A percentile compares a stretch with the other conserved stretches of the same genome.
Evolutionary conservation across 2,113 vertebrate genomes (phyloP).

Genomic region (Ancistrus triradiatus): DNA sequence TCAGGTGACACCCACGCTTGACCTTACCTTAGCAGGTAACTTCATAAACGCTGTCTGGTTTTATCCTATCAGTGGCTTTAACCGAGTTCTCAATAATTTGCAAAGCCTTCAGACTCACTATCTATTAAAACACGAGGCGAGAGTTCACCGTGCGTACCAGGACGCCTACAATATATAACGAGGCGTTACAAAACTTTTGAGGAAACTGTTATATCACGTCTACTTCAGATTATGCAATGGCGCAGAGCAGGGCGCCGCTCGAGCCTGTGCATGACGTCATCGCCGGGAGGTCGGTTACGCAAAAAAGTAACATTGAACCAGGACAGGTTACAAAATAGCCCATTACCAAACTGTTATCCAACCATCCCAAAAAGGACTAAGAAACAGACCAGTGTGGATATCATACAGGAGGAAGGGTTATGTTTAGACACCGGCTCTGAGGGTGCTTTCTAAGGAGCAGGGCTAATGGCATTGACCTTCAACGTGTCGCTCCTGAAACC

Average conservation of each 20-base stretch:
- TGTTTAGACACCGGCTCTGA: background rate
- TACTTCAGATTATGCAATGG: constrained; percentile 35
- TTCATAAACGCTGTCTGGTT: no score
- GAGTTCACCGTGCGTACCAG: no score
- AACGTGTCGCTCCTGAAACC: constrained; percentile 7
- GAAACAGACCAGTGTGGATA: background rate
- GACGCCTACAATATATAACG: background rate
- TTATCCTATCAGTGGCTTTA: no score
- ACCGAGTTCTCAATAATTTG: no score
- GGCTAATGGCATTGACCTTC: constrained; percentile 41
- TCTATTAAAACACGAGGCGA: no score
- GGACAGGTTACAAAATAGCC: background rate
- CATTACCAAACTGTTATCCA: background rate
- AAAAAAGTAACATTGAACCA: constrained; percentile 29
- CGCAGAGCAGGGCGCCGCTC: constrained; percentile 8
- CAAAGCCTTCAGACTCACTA: no score
- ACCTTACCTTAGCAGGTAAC: no score
- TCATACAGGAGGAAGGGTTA: background rate
- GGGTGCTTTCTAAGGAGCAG: background rate
- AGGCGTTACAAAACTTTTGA: background rate
- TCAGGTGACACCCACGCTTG: no score
- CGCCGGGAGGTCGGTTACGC: constrained; percentile 30
- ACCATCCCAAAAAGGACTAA: background rate
- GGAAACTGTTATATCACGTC: background rate
- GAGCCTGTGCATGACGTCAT: constrained; percentile 38